Conservation (phyloP, 2,113 vertebrate species). For the Sylvilagus bachmani region DNA sequence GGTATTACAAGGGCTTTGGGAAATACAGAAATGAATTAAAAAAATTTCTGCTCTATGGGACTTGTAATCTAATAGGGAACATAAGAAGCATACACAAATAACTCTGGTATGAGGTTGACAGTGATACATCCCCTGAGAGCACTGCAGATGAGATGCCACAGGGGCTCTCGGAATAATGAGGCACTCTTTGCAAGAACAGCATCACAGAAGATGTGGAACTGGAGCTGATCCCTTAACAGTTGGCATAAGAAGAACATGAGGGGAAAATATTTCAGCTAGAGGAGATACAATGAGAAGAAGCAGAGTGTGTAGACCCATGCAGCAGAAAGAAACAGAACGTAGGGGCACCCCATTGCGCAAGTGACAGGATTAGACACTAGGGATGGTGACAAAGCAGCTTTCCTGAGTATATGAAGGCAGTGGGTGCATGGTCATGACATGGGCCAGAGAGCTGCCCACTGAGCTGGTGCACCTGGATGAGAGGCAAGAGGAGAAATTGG, state of each 20-base stretch:
- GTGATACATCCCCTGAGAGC: neutral
- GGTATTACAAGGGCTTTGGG: neutral
- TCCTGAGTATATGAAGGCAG: neutral
- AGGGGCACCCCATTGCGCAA: neutral
- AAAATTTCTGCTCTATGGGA: neutral
- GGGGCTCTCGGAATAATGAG: slow-evolving; percentile 71
- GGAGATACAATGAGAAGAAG: neutral
- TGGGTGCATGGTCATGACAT: too few species aligned
- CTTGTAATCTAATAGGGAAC: slow-evolving; percentile 3
- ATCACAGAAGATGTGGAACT: neutral
- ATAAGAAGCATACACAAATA: slow-evolving; percentile 14
- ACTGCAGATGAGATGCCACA: slow-evolving; percentile 13
- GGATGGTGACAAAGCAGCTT: neutral
- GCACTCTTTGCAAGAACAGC: neutral
- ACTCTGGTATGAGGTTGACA: neutral
- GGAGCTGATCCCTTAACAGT: neutral
- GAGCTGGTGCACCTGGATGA: rapidly evolving
- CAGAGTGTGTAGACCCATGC: too few species aligned
- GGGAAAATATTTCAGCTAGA: neutral
- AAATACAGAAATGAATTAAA: slow-evolving; percentile 26
- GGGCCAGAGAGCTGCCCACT: too few species aligned
- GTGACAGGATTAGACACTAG: too few species aligned
- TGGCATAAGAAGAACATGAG: neutral
- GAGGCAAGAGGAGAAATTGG: neutral
- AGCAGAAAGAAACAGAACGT: neutral